Evolutionary conservation across 2,113 vertebrate genomes (phyloP).

Genomic region (Acrocephalus kingi): DNA sequence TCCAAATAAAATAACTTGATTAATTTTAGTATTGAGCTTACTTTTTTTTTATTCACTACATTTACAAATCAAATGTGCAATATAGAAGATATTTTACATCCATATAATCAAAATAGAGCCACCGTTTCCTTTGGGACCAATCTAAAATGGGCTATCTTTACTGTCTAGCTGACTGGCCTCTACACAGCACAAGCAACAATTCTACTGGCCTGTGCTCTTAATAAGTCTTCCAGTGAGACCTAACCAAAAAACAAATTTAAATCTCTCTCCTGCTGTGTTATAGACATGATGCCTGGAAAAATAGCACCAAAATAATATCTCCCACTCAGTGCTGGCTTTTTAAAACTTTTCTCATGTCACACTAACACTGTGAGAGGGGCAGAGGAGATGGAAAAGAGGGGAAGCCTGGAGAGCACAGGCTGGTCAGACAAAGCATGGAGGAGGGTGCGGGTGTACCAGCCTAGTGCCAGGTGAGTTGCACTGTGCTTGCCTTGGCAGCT

Average conservation of each 20-base stretch:
- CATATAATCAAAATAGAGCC: neutral
- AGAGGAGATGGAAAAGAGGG: neutral
- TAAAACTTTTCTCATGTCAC: neutral
- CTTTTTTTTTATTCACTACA: neutral
- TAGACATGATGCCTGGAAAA: neutral
- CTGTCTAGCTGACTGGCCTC: neutral
- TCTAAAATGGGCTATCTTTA: neutral
- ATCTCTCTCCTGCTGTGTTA: neutral
- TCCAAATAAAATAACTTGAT: neutral
- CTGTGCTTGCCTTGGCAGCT: neutral
- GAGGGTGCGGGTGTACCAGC: fast-evolving
- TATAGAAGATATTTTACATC: neutral
- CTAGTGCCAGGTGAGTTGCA: neutral
- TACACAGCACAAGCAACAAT: neutral
- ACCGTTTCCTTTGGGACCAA: neutral
- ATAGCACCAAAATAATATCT: neutral
- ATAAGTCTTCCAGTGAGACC: neutral
- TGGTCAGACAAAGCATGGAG: neutral
- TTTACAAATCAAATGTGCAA: neutral
- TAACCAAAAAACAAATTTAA: neutral
- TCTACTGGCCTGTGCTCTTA: neutral
- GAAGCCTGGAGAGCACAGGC: neutral
- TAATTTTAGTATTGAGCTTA: neutral
- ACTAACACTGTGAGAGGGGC: neutral
- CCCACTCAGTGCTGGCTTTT: neutral